Evolutionary conservation across 2,797 vertebrate genomes (phyloP).

Genomic region (Channallabes apus): DNA sequence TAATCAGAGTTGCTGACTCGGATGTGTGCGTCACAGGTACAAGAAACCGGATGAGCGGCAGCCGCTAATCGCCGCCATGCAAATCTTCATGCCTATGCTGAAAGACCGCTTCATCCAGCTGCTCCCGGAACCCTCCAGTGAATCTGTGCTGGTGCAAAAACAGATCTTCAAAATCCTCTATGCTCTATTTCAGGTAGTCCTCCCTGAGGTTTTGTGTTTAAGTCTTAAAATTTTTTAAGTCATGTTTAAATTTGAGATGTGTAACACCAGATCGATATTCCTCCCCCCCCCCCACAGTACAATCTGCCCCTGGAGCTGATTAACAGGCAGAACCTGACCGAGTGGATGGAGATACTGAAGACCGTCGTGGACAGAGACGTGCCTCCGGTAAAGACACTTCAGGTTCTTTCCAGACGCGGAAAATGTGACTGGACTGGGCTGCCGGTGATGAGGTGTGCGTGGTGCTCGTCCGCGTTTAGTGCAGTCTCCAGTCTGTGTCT

Average conservation of each 20-base stretch:
- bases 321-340: constrained; percentile 95
- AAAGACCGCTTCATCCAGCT: constrained; percentile 96
- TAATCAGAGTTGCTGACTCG: neutral
- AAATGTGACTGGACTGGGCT: constrained; percentile 29
- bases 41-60: constrained; percentile 97
- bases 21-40: constrained; percentile 75
- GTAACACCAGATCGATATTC: neutral
- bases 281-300: constrained; percentile 75
- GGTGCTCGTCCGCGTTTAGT: constrained; percentile 80
- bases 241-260: neutral
- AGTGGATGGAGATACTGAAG: constrained; percentile 99
- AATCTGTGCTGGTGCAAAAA: constrained; percentile 97
- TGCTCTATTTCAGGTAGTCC: constrained; percentile 93
- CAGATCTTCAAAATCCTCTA: constrained; percentile 99
- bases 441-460: constrained; percentile 78
- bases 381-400: constrained; percentile 82
- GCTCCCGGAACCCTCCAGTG: constrained; percentile 87
- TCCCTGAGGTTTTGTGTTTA: neutral
- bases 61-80: constrained; percentile 96
- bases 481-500: constrained; percentile 76
- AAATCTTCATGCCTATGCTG: constrained; percentile 96
- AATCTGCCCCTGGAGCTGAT: constrained; percentile 97
- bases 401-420: too few relatives aligned
- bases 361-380: constrained; percentile 96
- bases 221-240: neutral